Percentiles rank a stretch among this genome's conserved stretches.
Evolutionary conservation across 2,797 vertebrate species (phyloP).

Genomic region (Urocyon cinereoargenteus): DNA sequence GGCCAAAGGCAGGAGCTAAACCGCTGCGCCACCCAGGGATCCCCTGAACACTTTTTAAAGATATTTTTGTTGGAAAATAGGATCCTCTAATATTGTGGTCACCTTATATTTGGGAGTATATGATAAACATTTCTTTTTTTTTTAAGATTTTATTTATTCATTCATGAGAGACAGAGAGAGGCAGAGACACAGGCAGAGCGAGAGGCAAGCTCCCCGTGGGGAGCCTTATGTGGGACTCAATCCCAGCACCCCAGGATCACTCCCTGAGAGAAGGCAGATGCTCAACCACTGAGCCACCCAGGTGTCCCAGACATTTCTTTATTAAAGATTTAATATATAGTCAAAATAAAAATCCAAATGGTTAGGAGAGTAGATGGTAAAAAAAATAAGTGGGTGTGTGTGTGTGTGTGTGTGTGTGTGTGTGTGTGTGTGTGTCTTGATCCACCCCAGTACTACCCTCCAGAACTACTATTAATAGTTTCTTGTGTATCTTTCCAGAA

Average conservation of each 20-base stretch:
- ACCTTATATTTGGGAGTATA: neutral
- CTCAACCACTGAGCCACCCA: too few relatives aligned
- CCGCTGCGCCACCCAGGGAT: too few relatives aligned
- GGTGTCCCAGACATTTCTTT: neutral
- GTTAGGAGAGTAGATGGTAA: neutral
- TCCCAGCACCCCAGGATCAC: too few relatives aligned
- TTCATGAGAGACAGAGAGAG: too few relatives aligned
- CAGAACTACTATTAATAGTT: neutral
- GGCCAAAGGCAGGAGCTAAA: too few relatives aligned
- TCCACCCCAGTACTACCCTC: neutral
- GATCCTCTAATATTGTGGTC: neutral
- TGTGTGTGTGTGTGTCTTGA: neutral
- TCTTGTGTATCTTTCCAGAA: neutral
- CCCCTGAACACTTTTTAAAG: neutral
- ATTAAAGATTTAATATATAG: neutral
- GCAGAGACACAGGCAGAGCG: too few relatives aligned
- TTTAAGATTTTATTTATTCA: too few relatives aligned
- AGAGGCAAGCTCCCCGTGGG: too few relatives aligned
- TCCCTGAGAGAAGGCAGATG: too few relatives aligned
- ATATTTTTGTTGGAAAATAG: neutral
- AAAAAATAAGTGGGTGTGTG: neutral
- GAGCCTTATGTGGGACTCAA: too few relatives aligned
- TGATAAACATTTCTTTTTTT: neutral
- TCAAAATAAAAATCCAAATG: conserved; percentile 14
- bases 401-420: neutral